Evolutionary conservation across 2,888 invertebrate genomes (phyloP).

Genomic region (Cerceris rybyensis): DNA sequence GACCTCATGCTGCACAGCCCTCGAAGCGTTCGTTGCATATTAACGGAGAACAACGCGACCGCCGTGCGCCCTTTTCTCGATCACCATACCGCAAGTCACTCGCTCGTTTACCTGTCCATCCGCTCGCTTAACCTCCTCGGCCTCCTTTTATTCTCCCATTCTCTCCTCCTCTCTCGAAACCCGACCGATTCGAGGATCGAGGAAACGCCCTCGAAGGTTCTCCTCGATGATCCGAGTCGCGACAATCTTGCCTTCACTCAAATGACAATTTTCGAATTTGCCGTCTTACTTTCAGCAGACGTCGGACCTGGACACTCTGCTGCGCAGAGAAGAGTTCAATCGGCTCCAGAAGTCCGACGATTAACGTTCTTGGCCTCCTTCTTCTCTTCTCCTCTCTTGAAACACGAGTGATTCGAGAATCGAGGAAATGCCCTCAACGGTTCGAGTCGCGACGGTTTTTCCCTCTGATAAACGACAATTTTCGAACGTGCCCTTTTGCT

Average conservation of each 20-base stretch:
- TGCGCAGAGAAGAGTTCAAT: slow-evolving; percentile 90
- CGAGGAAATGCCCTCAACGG: too few species aligned
- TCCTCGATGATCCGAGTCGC: too few species aligned
- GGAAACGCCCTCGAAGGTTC: slow-evolving; percentile 76
- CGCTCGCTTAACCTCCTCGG: slow-evolving; percentile 48
- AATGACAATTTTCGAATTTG: background rate
- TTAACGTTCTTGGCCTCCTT: too few species aligned
- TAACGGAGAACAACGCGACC: slow-evolving; percentile 66
- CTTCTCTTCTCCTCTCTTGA: too few species aligned
- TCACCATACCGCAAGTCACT: slow-evolving; percentile 79
- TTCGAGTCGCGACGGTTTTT: too few species aligned
- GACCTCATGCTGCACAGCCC: slow-evolving; percentile 57
- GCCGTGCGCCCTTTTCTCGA: slow-evolving; percentile 61
- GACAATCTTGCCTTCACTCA: slow-evolving; percentile 7
- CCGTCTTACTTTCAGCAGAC: slow-evolving; percentile 83
- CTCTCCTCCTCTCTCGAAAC: background rate
- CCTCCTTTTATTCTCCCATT: slow-evolving; percentile 5
- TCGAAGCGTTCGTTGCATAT: slow-evolving; percentile 74
- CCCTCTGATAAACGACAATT: too few species aligned
- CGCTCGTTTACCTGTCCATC: slow-evolving; percentile 58
- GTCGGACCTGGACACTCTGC: slow-evolving; percentile 90
- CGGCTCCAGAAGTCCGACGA: slow-evolving; percentile 86
- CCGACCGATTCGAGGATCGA: slow-evolving; percentile 65
- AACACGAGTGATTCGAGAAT: too few species aligned
- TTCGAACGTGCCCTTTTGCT: too few species aligned